These are phyloP conservation scores for Dermatophagoides farinae DNA, from an alignment of 1,140 invertebrate species.

Conservation along the genomic window DNA sequence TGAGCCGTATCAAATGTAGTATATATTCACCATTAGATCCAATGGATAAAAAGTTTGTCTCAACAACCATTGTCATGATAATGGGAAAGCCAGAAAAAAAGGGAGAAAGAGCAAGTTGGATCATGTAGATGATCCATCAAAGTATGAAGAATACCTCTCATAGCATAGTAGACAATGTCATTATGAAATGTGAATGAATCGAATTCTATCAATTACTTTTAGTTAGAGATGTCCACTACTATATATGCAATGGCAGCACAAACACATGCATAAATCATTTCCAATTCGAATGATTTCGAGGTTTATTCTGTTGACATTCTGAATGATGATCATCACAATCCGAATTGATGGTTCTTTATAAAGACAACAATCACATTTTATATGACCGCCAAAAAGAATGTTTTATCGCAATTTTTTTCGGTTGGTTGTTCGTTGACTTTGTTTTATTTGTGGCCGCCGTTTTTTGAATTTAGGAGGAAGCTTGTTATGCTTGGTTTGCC, in stretches of 20 bases:
- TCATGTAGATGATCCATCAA: neutral
- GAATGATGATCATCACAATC: neutral
- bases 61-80: neutral
- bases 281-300: neutral
- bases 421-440: neutral
- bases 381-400: no score
- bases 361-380: neutral
- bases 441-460: neutral
- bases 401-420: no score
- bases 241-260: neutral
- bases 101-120: neutral
- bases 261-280: conserved; percentile 7
- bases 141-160: neutral
- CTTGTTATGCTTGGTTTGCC: no score
- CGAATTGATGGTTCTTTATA: neutral
- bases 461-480: no score
- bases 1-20: no score
- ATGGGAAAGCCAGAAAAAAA: neutral
- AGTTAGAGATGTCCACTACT: neutral
- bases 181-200: neutral
- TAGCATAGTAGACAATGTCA: neutral
- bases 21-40: no score
- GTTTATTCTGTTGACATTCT: neutral
- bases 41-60: no score
- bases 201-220: neutral